These are phyloP conservation scores for Xestia xanthographa DNA, from an alignment of 2,888 invertebrate genomes.

Conservation along the genomic window DNA sequence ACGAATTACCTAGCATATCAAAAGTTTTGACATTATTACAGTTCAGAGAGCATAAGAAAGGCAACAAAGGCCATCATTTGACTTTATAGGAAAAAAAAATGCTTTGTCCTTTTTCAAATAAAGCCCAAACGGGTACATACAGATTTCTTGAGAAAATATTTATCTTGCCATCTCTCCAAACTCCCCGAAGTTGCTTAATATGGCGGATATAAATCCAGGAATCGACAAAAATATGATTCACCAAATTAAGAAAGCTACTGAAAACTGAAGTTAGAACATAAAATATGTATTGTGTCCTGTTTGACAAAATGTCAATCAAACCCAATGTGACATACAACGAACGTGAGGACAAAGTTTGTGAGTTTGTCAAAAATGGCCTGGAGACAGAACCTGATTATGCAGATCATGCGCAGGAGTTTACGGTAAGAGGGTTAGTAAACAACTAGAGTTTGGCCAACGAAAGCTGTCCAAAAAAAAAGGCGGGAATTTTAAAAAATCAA, in stretches of 20 bases:
- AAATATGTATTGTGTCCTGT: slow-evolving; percentile 5
- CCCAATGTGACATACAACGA: slow-evolving; percentile 6
- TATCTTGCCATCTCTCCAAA: slow-evolving; percentile 5
- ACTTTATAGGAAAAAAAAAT: slow-evolving; percentile 1
- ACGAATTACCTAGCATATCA: neutral
- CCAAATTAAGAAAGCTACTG: neutral
- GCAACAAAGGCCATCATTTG: neutral
- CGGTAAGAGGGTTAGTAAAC: neutral
- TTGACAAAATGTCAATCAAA: slow-evolving; percentile 18
- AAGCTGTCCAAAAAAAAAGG: too few relatives aligned
- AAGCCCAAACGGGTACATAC: slow-evolving; percentile 7
- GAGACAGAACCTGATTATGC: slow-evolving; percentile 10
- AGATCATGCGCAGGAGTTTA: slow-evolving; percentile 16
- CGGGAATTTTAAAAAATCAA: too few relatives aligned
- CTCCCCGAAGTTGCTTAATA: slow-evolving; percentile 7
- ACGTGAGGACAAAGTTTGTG: neutral
- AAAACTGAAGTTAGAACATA: slow-evolving; percentile 2
- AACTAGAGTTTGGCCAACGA: too few relatives aligned
- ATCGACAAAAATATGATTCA: slow-evolving; percentile 20
- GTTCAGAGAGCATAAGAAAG: neutral
- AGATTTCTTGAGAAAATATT: slow-evolving; percentile 10
- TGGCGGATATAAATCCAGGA: slow-evolving; percentile 25
- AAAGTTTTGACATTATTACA: neutral
- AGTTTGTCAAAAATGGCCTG: slow-evolving; percentile 5
- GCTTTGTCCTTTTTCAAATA: neutral